Evolutionary conservation across 2,888 invertebrate species (phyloP).

Genomic region (Fragum whitleyi): DNA sequence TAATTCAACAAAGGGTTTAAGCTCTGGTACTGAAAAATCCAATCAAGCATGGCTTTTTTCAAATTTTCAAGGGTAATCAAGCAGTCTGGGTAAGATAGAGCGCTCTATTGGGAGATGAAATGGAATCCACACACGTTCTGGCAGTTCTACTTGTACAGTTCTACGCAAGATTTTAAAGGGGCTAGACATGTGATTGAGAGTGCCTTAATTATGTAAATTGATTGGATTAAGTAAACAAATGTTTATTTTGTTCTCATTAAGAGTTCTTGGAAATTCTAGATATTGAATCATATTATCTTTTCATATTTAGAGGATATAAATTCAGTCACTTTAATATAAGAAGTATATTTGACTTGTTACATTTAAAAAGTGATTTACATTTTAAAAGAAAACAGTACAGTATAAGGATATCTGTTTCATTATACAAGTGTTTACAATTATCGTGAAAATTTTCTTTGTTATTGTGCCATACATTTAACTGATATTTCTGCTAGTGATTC

Average conservation of each 20-base stretch:
- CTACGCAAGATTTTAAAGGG: conserved; percentile 16
- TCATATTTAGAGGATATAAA: no score
- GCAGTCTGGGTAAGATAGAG: conserved; percentile 21
- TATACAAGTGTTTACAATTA: no score
- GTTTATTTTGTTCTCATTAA: conserved; percentile 42
- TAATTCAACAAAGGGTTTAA: no score
- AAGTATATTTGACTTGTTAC: no score
- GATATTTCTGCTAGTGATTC: conserved; percentile 10
- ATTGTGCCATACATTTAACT: neutral
- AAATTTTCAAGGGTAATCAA: conserved; percentile 3
- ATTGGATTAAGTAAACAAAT: conserved; percentile 61
- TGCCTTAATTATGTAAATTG: conserved; percentile 61
- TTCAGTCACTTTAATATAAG: no score
- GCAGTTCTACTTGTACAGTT: conserved; percentile 8
- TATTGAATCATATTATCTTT: conserved; percentile 8
- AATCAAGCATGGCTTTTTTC: neutral
- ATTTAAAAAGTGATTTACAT: no score
- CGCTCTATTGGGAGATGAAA: conserved; percentile 8
- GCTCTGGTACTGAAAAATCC: no score
- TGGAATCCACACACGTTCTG: conserved; percentile 24
- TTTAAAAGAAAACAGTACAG: no score
- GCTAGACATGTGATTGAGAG: conserved; percentile 32
- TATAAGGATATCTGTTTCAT: no score
- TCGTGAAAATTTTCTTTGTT: no score
- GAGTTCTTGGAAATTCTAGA: conserved; percentile 17